These are phyloP conservation scores for Ophiothrix spiculata DNA, from an alignment of 35 echinoderm and acorn worm species.

Conservation along the genomic window DNA sequence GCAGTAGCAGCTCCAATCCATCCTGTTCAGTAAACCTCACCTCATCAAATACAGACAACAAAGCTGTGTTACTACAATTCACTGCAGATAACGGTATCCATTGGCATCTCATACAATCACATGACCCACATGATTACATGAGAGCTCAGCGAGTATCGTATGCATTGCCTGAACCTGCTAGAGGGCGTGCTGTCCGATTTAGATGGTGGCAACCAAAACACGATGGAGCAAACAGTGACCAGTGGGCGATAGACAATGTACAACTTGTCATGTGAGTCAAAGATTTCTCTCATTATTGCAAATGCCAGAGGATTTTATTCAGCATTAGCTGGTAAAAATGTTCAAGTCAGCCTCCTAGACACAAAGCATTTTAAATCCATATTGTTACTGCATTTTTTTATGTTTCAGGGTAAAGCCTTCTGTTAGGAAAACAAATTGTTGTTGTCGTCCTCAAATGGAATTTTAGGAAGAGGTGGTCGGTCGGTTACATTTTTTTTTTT, in stretches of 20 bases:
- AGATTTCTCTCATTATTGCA: too few relatives aligned
- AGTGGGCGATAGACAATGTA: constrained; percentile 89
- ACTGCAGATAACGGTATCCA: constrained; percentile 74
- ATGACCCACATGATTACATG: constrained; percentile 46
- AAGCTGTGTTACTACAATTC: constrained; percentile 78
- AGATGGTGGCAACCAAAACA: constrained; percentile 93
- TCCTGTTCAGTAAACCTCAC: constrained; percentile 54
- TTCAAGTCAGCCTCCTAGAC: too few relatives aligned
- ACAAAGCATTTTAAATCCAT: too few relatives aligned
- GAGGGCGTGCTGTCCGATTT: constrained; percentile 47
- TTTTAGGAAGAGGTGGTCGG: too few relatives aligned
- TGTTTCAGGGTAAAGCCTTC: too few relatives aligned
- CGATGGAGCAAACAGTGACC: constrained; percentile 59
- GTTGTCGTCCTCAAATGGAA: too few relatives aligned
- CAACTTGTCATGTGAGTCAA: constrained; percentile 57
- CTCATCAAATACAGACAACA: constrained; percentile 40
- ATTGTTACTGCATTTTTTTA: too few relatives aligned
- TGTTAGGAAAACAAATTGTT: too few relatives aligned
- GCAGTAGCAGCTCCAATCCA: constrained; percentile 40
- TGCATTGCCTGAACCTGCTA: constrained; percentile 45
- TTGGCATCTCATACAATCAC: constrained; percentile 72
- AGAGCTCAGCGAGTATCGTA: constrained; percentile 57
- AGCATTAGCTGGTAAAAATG: too few relatives aligned
- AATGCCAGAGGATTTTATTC: too few relatives aligned
- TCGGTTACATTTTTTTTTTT: too few relatives aligned